Evolutionary conservation across 2,888 invertebrate genomes (phyloP).

Genomic region (Xylota sylvarum): DNA sequence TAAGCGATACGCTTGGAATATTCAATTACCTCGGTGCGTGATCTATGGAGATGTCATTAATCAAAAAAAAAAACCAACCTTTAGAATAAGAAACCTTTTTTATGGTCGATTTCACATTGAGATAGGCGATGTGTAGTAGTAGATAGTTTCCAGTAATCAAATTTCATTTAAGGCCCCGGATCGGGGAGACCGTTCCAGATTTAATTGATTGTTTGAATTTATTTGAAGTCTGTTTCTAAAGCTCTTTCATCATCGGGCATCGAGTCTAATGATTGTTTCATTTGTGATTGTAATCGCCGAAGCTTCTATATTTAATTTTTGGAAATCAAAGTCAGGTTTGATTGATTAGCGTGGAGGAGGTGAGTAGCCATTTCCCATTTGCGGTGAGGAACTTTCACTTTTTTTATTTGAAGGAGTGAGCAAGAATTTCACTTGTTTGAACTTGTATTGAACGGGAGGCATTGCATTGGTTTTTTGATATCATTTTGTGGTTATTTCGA

Average conservation of each 20-base stretch:
- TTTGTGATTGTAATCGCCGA: constrained; percentile 60
- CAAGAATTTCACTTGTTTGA: constrained; percentile 8
- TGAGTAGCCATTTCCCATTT: constrained; percentile 9
- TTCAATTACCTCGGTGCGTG: constrained; percentile 71
- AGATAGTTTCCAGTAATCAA: constrained; percentile 59
- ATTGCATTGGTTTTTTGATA: background rate
- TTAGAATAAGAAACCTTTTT: constrained; percentile 24
- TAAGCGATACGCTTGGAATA: constrained; percentile 65
- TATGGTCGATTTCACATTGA: constrained; percentile 29
- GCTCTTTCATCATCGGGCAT: constrained; percentile 65
- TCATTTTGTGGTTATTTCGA: constrained; percentile 19
- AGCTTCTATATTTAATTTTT: constrained; percentile 44
- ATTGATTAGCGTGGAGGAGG: constrained; percentile 61
- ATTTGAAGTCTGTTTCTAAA: constrained; percentile 34
- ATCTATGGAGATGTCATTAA: constrained; percentile 74
- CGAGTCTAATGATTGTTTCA: constrained; percentile 70
- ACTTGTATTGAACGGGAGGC: background rate
- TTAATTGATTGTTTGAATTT: constrained; percentile 71
- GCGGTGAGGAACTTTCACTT: constrained; percentile 58
- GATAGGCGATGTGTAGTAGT: constrained; percentile 59
- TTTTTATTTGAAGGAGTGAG: background rate
- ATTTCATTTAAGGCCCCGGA: constrained; percentile 60
- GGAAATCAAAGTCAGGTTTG: constrained; percentile 39
- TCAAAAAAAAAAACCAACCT: constrained; percentile 40
- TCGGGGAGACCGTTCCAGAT: constrained; percentile 55